Base-by-base conservation (phyloP, 2,888 invertebrate species). In the Pandemis heparana region DNA sequence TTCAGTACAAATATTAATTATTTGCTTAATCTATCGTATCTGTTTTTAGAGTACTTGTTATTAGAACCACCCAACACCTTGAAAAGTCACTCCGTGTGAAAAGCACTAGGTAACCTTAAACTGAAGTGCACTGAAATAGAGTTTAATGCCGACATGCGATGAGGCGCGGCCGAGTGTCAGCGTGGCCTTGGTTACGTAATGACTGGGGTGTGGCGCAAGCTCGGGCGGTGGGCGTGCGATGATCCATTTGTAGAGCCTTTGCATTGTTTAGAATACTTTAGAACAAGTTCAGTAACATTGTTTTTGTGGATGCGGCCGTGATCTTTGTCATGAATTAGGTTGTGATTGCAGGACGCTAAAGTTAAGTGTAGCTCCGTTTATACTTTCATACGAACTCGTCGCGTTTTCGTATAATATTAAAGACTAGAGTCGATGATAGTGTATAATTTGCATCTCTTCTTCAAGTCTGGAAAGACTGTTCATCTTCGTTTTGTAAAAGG, bases 171-270 rank as follows among this genome's bases (percentile, higher is more conserved):
- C 83, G 78, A 88, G 87, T 89, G 88, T 84, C 83, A 83, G 81
- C 75, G 79, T 83, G 89, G 85, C 92, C 92, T 92, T 91, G 87
- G 75, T 90, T 91, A 90, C 86, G 85, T 91, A 91, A 92, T 89
- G 86, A 85, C 78, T 72, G 77, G 79, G 86, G 87, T 79, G 83
- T 86, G 91, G 85, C 78, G 83, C 86, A 90, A 89, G 87, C 82
- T 81, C 83, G 77, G 77, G 82, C 80, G 83, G 71, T 69, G 75
- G 83, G 84, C 84, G 80, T 66, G 59, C 32, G 51, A 56, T 41
- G 51, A 10, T 18, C 12, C 12, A 23, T 56, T 23, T 23, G 56
- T 10, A 14, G n/a, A 48, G 56, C 23, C 18, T 12, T 18, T 23
- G 9, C 23, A 56, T 56, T 56, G 56, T 56, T 23, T 4, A 9